Conservation (phyloP, 2,797 vertebrate species). For the Jordanella pulchra region DNA sequence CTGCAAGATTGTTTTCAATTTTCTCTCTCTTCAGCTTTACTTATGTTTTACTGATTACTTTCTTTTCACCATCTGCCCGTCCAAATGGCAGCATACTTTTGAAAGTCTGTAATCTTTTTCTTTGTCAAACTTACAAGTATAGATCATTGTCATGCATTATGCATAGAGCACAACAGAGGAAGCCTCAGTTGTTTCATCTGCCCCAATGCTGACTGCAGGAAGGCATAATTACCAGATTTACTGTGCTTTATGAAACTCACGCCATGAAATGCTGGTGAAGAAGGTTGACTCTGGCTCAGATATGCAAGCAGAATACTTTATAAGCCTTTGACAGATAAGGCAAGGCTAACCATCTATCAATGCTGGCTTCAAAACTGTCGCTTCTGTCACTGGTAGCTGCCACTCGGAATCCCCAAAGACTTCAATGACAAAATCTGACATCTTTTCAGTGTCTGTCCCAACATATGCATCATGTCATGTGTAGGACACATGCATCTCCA, state of each 20-base stretch:
- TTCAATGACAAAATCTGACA: slow-evolving; percentile 45
- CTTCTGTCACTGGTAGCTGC: slow-evolving; percentile 16
- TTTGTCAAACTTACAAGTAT: slow-evolving; percentile 17
- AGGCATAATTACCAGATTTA: slow-evolving; percentile 40
- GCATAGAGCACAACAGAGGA: slow-evolving; percentile 28
- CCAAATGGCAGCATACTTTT: neutral
- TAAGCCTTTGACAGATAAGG: slow-evolving; percentile 9
- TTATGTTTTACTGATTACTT: slow-evolving; percentile 9
- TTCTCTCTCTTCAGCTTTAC: slow-evolving; percentile 15
- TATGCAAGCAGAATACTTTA: neutral
- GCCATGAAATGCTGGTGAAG: slow-evolving; percentile 27
- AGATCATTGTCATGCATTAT: slow-evolving; percentile 54
- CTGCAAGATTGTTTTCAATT: slow-evolving; percentile 14
- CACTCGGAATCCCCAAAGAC: slow-evolving; percentile 18
- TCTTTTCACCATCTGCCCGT: slow-evolving; percentile 1
- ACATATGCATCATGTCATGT: slow-evolving; percentile 32
- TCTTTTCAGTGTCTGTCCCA: slow-evolving; percentile 38
- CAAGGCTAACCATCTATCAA: slow-evolving; percentile 25
- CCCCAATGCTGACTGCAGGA: slow-evolving; percentile 39
- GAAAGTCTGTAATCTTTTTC: slow-evolving; percentile 22
- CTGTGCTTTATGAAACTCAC: slow-evolving; percentile 15
- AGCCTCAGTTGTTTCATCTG: slow-evolving; percentile 48
- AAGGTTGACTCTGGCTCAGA: slow-evolving; percentile 9
- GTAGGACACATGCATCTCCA: slow-evolving; percentile 36
- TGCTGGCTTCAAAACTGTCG: slow-evolving; percentile 3